Base-by-base conservation (phyloP, 2,888 invertebrate genomes). In the Nyleta sp. region DNA sequence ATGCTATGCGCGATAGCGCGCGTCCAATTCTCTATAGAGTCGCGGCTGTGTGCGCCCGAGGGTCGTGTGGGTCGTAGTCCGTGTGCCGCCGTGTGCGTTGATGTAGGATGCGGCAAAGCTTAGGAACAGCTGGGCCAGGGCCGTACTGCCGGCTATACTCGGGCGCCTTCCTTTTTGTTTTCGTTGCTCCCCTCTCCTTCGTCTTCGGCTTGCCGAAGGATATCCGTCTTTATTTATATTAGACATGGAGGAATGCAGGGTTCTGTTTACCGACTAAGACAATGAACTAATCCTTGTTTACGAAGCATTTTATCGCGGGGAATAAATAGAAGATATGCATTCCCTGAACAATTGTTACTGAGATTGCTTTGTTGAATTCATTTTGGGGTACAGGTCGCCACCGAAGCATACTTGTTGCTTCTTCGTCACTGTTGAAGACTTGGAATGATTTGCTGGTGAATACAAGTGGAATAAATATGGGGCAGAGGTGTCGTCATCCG, bases 51-150 rank as follows among this genome's bases (percentile, higher is more conserved):
- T 80, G 80, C 46, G 75, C 73, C 76, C 65, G 1, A n/a, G n/a
- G 4, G 40, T 17, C 15, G 64, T 65, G 73, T 65, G 33, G 48
- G 50, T 44, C n/a, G 24, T 11, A 15, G 50, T 64, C 62, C 55
- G 73, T 77, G 64, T 83, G 83, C 81, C 60, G 24, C 24, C 20
- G 70, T 59, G 50, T 50, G 81, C 84, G 77, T 76, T 73, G 82
- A 83, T 71, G 77, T 80, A 84, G 84, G 84, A 85, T 85, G 87
- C 87, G 87, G 88, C 86, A 86, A 86, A 82, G 87, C 89, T 87
- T 86, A 88, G 85, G 88, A 88, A 89, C 90, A 90, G 90, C 90
- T 89, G 90, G 87, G 84, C 80, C 90, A 90, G 88, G 87, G 80
- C 72, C 87, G 90, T 89, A 81, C n/a, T 59, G 11, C 11, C 40